These are phyloP conservation scores for Dinoponera quadriceps DNA, from an alignment of 1,140 invertebrate species.

Conservation along the genomic window DNA sequence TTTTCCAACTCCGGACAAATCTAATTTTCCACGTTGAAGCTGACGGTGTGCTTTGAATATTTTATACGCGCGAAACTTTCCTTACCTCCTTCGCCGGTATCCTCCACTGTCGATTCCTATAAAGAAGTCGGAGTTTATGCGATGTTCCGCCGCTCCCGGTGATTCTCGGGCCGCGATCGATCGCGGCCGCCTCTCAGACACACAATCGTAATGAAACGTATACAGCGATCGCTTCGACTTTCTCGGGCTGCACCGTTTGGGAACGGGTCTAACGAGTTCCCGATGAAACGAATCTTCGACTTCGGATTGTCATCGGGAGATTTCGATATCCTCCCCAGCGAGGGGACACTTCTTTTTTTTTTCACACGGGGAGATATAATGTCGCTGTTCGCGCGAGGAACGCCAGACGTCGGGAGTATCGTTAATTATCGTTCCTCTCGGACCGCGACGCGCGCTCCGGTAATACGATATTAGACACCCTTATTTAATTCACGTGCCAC, in stretches of 20 bases:
- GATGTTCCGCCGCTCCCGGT: constrained; percentile 2
- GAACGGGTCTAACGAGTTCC: background rate
- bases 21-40: constrained; percentile 69
- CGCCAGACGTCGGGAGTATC: background rate
- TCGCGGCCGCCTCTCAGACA: background rate
- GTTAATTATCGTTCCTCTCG: constrained; percentile 4
- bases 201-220: constrained; percentile 20
- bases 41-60: constrained; percentile 72
- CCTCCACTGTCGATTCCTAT: constrained; percentile 63
- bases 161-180: constrained; percentile 34
- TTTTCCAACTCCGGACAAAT: constrained; percentile 74
- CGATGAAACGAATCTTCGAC: background rate
- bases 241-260: no score
- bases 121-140: constrained; percentile 40
- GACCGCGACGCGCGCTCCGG: background rate
- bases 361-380: no score
- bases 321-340: background rate
- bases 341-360: background rate
- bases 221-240: background rate
- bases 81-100: constrained; percentile 42
- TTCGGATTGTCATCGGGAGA: background rate
- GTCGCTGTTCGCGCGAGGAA: background rate
- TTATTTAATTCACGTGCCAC: constrained; percentile 43
- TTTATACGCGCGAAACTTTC: constrained; percentile 67
- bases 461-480: constrained; percentile 5